phyloP scores from a whole-genome alignment of 1,140 invertebrate genomes.

The Leptopilina clavipes region DNA sequence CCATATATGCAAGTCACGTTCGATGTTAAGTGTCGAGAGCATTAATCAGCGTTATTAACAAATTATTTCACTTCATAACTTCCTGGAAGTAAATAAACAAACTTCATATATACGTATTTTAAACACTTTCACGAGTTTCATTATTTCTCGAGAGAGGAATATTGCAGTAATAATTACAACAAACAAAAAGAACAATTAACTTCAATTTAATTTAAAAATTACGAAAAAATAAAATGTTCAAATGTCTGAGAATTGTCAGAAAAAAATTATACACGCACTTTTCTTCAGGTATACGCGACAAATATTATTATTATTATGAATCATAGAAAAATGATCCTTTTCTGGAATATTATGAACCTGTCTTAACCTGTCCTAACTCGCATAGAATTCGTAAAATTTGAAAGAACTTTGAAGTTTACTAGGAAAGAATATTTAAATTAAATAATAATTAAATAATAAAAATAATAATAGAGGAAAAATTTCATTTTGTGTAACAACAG shows the following conservation, averaged over 20 bases:
- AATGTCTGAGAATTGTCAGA: too few relatives aligned
- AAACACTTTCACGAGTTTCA: too few relatives aligned
- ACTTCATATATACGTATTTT: not conserved
- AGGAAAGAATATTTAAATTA: too few relatives aligned
- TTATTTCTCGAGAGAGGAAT: too few relatives aligned
- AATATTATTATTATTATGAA: not conserved
- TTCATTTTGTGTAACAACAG: too few relatives aligned
- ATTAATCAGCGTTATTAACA: conserved; percentile 20
- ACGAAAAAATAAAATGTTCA: not conserved
- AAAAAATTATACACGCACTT: too few relatives aligned
- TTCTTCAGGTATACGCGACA: too few relatives aligned
- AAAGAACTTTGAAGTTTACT: too few relatives aligned
- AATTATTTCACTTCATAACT: not conserved
- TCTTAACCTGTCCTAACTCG: not conserved
- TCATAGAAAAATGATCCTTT: not conserved
- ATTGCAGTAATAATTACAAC: not conserved
- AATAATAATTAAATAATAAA: too few relatives aligned
- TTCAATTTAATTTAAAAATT: not conserved
- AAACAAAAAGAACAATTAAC: not conserved
- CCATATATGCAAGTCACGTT: not conserved
- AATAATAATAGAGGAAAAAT: too few relatives aligned
- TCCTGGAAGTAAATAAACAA: not conserved
- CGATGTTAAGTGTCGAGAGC: not conserved
- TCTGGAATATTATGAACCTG: not conserved
- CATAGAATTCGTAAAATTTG: not conserved